Evolutionary conservation across 2,113 vertebrate species (phyloP).

Genomic region (Podocnemis expansa): DNA sequence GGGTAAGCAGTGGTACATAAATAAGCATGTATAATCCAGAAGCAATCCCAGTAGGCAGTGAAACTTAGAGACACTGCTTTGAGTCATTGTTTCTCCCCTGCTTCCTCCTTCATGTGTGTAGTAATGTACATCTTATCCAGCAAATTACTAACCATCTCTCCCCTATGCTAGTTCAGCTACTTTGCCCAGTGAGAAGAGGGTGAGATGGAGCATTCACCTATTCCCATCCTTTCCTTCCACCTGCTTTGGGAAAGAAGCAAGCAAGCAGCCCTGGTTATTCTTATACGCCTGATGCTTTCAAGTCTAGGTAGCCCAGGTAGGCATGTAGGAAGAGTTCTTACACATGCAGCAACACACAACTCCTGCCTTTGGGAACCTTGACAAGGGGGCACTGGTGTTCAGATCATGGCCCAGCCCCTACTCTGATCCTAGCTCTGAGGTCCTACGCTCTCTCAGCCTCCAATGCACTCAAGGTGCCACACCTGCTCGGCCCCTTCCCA

Average conservation of each 20-base stretch:
- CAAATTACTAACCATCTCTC: background rate
- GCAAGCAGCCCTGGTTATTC: background rate
- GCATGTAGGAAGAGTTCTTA: background rate
- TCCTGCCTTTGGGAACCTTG: no score
- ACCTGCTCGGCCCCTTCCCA: no score
- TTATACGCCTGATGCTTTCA: fast-evolving
- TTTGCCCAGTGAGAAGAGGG: background rate
- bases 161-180: background rate
- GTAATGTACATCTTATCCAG: background rate
- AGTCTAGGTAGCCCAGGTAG: background rate
- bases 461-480: no score
- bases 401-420: no score
- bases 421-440: no score
- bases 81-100: background rate
- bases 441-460: no score
- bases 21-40: background rate
- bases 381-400: no score
- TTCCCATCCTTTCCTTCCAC: background rate
- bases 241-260: background rate
- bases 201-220: background rate
- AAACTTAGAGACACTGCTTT: background rate
- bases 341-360: no score
- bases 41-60: background rate
- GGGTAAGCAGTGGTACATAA: background rate
- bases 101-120: background rate